Evolutionary conservation across 2,113 vertebrate species (phyloP), one percentile per base, ranked within the genome.

Genomic region (Calonectris borealis): DNA sequence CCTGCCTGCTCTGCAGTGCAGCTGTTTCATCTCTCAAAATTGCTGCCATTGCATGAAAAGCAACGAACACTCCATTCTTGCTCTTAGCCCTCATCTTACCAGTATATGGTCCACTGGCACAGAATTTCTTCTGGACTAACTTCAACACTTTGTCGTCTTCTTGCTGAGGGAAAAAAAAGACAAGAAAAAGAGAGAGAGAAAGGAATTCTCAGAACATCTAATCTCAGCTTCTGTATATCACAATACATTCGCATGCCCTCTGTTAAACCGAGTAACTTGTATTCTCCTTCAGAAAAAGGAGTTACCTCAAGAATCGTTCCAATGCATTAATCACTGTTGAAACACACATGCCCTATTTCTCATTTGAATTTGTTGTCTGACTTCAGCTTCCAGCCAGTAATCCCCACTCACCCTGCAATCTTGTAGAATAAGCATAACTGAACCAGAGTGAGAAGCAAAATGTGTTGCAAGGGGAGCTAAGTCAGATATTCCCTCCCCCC

Each of bases 91-190:
- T 87, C 44, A 34, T 90, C 98, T 98, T 98, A 99, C 99, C 99
- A n/a, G 97, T 97, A 95, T 99, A 99, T 34, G 98, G 99, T 97
- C 99, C 99, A 88, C 99, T 99, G 96, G 99, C 99, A 98, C 99
- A 99, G 98, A 99, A 99, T 94, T 99, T 99, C 98, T 98, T 99
- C 97, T 99, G 99, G 92, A 99, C 99, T 86, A 99, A 96, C 97
- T 98, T 99, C 86, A 99, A 96, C 85, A 99, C 95, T 80, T 98
- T 98, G 94, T 99, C 98, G 8, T 99, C 98, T 75, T 99, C 99
- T 98, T 99, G 98, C 99, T 99, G 73, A 51, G 38, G 27, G 5
- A 5, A 82, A 78, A 32, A 19, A 95, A 84, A 32, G 16, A 14
- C 8, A 1, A 32, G 17, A 49, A 49, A 14, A 25, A 51, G 16